Percentiles rank a stretch among this genome's conserved stretches.
Evolutionary conservation across 2,888 invertebrate genomes (phyloP).

Genomic region (Myopa testacea): DNA sequence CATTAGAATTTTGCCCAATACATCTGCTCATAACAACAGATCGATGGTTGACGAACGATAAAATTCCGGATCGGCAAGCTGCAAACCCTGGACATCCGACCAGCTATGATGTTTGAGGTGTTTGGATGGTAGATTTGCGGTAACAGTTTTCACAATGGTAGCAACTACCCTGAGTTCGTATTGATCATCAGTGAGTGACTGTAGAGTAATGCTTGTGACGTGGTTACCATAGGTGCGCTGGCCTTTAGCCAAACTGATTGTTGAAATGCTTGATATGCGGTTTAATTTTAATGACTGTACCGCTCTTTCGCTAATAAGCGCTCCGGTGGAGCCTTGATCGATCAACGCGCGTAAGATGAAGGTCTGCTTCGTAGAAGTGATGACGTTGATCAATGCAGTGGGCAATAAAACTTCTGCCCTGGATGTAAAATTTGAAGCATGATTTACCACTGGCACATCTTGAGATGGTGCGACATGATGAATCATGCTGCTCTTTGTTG

Average conservation of each 20-base stretch:
- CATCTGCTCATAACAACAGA: conserved; percentile 22
- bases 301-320: no score
- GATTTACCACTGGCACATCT: background rate
- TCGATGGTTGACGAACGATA: conserved; percentile 19
- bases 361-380: no score
- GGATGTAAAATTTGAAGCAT: background rate
- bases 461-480: background rate
- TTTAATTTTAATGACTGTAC: no score
- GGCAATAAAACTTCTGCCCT: background rate
- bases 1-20: conserved; percentile 13
- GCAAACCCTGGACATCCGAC: conserved; percentile 12
- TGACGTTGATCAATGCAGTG: no score
- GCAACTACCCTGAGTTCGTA: no score
- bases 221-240: conserved; percentile 3
- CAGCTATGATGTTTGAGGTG: background rate
- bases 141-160: no score
- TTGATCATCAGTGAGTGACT: no score
- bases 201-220: background rate
- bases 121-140: background rate
- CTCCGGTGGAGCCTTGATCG: no score
- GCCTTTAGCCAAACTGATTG: conserved; percentile 5
- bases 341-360: no score
- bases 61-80: conserved; percentile 1
- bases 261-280: background rate
- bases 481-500: background rate